Evolutionary conservation across 2,888 invertebrate genomes (phyloP), one percentile per base, ranked within the genome.

Genomic region (Spilosoma lubricipeda): DNA sequence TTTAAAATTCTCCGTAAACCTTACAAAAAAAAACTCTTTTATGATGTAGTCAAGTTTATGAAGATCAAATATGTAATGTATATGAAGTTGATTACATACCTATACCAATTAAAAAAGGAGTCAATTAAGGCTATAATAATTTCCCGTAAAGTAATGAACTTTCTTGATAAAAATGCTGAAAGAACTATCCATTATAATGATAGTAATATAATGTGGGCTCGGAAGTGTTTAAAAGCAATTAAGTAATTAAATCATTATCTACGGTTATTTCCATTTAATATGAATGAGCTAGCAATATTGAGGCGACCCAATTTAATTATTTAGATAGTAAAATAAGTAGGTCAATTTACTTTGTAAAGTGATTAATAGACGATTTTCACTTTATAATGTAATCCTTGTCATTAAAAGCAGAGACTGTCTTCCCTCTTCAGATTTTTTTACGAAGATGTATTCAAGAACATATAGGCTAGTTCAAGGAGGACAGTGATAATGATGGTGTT

Each of bases 211-310:
- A 56, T 36, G 71, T 73, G 75, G 70, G 52, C 75, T 80, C 75
- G 70, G 72, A 79, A 77, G 67, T 75, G 67, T 77, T 79, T 73
- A 71, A 72, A 77, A 76, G 78, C 79, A 70, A 84, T 82, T 84
- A 78, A 74, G 83, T 78, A 78, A 84, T 84, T 84, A 85, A 77
- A 78, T 82, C 69, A 82, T 80, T 79, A 85, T 80, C 75, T 68
- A 77, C 71, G 76, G 77, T 84, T 79, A 77, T 74, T 76, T 80
- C 77, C 42, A 81, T 76, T 73, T 74, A 52, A 67, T 76, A 70
- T 63, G 30, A 23, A 59, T 66, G 77, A 82, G 76, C 74, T 78
- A 63, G 48, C 73, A 56, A 18, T 65, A 69, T 66, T 30, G 36
- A 70, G 48, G 45, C 36, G 64, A 71, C 67, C 73, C 18, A 23